Evolutionary conservation across 2,797 vertebrate genomes (phyloP), one percentile per base, ranked within the genome.

Genomic region (Pagetopsis macropterus): DNA sequence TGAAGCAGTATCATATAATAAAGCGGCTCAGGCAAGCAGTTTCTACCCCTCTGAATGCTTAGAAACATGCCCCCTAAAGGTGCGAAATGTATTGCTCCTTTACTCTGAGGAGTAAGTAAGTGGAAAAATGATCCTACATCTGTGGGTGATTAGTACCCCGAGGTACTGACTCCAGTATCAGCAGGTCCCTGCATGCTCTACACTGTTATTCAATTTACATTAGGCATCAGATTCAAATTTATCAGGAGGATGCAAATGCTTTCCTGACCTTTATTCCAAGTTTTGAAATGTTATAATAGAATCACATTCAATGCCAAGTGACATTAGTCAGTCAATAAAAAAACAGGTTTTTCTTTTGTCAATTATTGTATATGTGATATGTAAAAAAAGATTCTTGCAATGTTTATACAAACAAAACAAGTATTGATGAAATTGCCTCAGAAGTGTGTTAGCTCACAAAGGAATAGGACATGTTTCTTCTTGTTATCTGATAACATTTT

Each of bases 61-160:
- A 72, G 15, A 21, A 70, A 57, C 16, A 40, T 15, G 27, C 5
- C 48, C 16, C 21, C 5, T 13, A 23, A 16, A 49, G 43, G 9
- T 59, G 7, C 2, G 7, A 21, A 17, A 61, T 44, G 15, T 44
- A 19, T 8, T 48, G 33, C 8, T 31, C 3, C 15, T 49, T 43
- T 31, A 44, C 15, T 16, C 27, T 45, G 14, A 72, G 61, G 58
- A 50, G 23, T 33, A 52, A 50, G 3, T 13, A 9, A 27, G 19
- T 43, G 14, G 33, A 55, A 60, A 70, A 52, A 33, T 58, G 17
- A 44, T 27, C 17, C 12, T 41, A 10, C 41, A 75, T 80, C 31
- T 79, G 76, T 72, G 58, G 56, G 13, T 56, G 21, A 71, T 82
- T 49, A 76, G 13, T 54, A 3, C 14, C 51, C 5, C 21, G 23